These are phyloP conservation scores for Montifringilla adamsi DNA, from an alignment of 2,113 vertebrate species.

Conservation along the genomic window DNA sequence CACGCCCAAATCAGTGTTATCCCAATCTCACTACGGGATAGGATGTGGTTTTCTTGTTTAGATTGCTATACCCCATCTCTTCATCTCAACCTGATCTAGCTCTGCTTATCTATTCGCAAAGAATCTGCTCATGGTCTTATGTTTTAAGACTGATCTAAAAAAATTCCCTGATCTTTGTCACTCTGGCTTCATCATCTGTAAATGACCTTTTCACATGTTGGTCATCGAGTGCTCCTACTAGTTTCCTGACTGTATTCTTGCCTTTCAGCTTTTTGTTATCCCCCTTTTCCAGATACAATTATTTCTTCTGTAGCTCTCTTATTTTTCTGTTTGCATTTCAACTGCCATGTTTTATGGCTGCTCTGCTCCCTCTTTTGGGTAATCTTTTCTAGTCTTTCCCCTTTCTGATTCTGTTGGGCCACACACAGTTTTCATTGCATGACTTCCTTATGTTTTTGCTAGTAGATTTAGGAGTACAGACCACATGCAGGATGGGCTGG, in stretches of 20 bases:
- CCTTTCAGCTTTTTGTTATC: background rate
- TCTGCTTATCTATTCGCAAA: background rate
- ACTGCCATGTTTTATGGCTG: background rate
- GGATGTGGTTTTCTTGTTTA: background rate
- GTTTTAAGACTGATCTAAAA: background rate
- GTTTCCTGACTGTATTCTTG: background rate
- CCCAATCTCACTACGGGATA: background rate
- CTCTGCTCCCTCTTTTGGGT: background rate
- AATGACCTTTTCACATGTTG: background rate
- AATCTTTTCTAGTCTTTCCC: background rate
- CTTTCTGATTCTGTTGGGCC: background rate
- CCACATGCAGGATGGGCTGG: background rate
- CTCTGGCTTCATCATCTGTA: background rate
- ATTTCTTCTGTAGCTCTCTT: background rate
- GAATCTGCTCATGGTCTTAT: background rate
- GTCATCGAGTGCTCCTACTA: background rate
- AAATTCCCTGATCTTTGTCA: background rate
- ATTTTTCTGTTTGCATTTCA: background rate
- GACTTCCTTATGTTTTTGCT: background rate
- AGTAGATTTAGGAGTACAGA: background rate
- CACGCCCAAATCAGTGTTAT: background rate
- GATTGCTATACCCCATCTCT: background rate
- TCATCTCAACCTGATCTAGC: background rate
- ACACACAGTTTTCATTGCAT: background rate
- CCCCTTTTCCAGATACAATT: background rate